Evolutionary conservation across 64 coral and sea anemone species (phyloP).

Genomic region (Trachythela sp.): DNA sequence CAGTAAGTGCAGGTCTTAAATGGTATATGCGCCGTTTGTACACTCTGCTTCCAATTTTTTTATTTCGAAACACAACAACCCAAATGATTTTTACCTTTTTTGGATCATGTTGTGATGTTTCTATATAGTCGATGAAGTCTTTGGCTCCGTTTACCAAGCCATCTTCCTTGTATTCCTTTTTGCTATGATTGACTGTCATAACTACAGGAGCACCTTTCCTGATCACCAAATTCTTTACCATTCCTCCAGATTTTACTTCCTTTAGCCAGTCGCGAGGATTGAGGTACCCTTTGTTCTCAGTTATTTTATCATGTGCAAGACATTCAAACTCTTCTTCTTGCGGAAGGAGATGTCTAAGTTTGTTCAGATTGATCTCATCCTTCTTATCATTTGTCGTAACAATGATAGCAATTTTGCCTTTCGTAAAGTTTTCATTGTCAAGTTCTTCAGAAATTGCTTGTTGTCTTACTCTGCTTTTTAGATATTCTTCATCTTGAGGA

Average conservation of each 20-base stretch:
- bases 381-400: conserved; percentile 25
- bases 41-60: neutral
- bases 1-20: neutral
- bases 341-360: conserved; percentile 11
- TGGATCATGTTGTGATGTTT: neutral
- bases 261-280: neutral
- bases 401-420: conserved; percentile 21
- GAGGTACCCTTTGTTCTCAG: conserved; percentile 5
- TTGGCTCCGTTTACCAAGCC: conserved; percentile 18
- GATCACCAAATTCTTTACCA: conserved; percentile 4
- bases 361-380: neutral
- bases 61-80: conserved; percentile 10
- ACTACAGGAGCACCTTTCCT: neutral
- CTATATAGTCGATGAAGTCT: conserved; percentile 6
- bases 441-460: conserved; percentile 22
- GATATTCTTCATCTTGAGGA: neutral
- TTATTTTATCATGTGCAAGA: conserved; percentile 16
- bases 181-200: conserved; percentile 14
- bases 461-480: neutral
- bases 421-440: conserved; percentile 12
- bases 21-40: neutral
- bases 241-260: neutral
- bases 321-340: conserved; percentile 5
- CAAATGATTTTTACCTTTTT: conserved; percentile 7
- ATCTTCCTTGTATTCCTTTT: conserved; percentile 15